Base-by-base conservation (phyloP, 2,797 vertebrate genomes). In the Leptoclinus maculatus region DNA sequence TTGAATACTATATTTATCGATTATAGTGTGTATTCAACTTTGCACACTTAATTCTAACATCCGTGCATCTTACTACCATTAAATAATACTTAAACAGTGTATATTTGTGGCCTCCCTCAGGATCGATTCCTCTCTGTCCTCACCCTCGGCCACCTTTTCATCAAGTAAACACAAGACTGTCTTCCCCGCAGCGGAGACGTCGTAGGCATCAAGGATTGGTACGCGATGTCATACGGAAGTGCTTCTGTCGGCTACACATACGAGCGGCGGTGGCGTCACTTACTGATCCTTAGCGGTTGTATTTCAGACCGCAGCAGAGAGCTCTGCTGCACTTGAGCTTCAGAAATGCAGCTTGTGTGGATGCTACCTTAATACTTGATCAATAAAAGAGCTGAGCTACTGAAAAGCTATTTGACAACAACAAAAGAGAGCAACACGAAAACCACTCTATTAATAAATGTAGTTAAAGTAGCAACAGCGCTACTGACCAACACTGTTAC, bases 381-480 rank as follows among this genome's bases (percentile, higher is more conserved):
- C 16, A 45, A 45, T 45, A 45, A 45, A 45, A 17, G 16, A 41
- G 4, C 41, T 54, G n/a, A n/a, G n/a, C n/a, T n/a, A n/a, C n/a
- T n/a, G n/a, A n/a, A n/a, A n/a, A n/a, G n/a, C n/a, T n/a, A n/a
- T n/a, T n/a, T n/a, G n/a, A n/a, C n/a, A n/a, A n/a, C n/a, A n/a
- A n/a, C n/a, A n/a, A n/a, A n/a, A n/a, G n/a, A n/a, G n/a, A n/a
- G n/a, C n/a, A n/a, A n/a, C n/a, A n/a, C n/a, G n/a, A n/a, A n/a
- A n/a, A n/a, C n/a, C n/a, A n/a, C n/a, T n/a, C n/a, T n/a, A n/a
- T n/a, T n/a, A n/a, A n/a, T n/a, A n/a, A n/a, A n/a, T n/a, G n/a
- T n/a, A n/a, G n/a, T n/a, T n/a, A n/a, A n/a, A 23, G n/a, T 51
- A 51, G 53, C 0, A 54, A 27, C 0, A 7, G 13, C 3, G 13